A percentile compares a stretch with the other conserved stretches of the same genome.
These are phyloP conservation scores for Blera fallax DNA, from an alignment of 2,888 invertebrate species.

Conservation along the genomic window DNA sequence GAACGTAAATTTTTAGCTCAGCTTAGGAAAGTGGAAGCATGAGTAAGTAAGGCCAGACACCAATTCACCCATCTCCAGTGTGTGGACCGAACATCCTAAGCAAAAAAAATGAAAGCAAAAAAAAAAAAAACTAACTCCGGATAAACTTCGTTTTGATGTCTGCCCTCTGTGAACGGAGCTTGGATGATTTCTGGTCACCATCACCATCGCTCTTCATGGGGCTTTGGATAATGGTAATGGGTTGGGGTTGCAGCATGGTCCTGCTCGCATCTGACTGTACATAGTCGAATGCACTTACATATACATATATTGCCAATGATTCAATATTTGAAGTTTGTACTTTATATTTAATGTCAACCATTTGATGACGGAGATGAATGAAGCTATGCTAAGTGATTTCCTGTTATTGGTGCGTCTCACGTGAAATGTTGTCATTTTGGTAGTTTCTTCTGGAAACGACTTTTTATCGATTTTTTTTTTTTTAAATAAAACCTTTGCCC, in stretches of 20 bases:
- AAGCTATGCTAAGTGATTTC: constrained; percentile 59
- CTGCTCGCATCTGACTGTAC: not conserved
- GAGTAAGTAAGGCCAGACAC: constrained; percentile 59
- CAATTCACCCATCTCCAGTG: constrained; percentile 57
- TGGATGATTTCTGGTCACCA: constrained; percentile 43
- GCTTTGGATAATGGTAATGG: not conserved
- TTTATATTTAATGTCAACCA: constrained; percentile 63
- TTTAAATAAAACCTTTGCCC: no score
- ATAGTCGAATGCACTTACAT: constrained; percentile 34
- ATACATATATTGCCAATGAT: constrained; percentile 56
- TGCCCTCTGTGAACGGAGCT: constrained; percentile 19
- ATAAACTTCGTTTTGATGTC: constrained; percentile 65
- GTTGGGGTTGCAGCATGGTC: not conserved
- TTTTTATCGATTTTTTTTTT: not conserved
- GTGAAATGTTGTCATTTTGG: not conserved
- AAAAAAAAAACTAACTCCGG: constrained; percentile 26
- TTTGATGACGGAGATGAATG: constrained; percentile 58
- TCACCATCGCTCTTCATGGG: constrained; percentile 17
- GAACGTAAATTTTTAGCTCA: constrained; percentile 73
- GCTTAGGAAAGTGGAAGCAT: constrained; percentile 59
- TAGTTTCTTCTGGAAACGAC: not conserved
- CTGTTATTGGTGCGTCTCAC: not conserved
- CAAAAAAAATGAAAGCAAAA: constrained; percentile 8
- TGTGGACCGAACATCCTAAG: constrained; percentile 34
- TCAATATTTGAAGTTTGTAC: constrained; percentile 66